Base-by-base conservation (phyloP, 2,113 vertebrate genomes). In the Hippocampus comes region DNA sequence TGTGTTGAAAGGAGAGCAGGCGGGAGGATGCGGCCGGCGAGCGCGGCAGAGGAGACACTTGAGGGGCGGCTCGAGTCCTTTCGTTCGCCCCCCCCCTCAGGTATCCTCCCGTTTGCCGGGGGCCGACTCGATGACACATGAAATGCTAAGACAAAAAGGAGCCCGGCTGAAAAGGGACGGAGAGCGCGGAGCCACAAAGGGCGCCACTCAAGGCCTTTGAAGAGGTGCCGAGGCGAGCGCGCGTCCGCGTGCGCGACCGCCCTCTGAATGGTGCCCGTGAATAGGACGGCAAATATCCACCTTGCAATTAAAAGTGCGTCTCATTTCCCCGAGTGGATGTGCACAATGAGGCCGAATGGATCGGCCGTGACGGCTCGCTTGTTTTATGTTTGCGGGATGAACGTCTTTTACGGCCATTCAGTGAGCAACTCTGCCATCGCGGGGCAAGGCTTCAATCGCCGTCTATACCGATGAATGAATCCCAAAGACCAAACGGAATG, bases 71-170 rank as follows among this genome's bases (percentile, higher is more conserved):
- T 84, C 88, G 87, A 91, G 87, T 84, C 86, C 88, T 61, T 27
- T 59, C 55, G n/a, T 87, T 84, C 78, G 75, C 81, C 82, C 77
- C 84, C 49, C 5, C 12, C 87, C 86, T 90, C 88, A 91, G 91
- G 89, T 91, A 88, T 80, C 82, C 46, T 56, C 75, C 87, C 87
- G 88, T 88, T 88, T 90, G 34, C 43, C 84, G 42, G 85, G 86
- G 23, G 91, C 90, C 88, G 89, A 79, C 78, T 86, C 89, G 83
- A 91, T 90, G 92, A 91, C 92, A 92, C 92, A 92, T 92, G 91
- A 88, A 93, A 92, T 90, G 71, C 83, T 92, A 92, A 92, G 89
- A 92, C 91, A 93, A 92, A 90, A 92, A 76, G 76, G 86, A 90
- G 80, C 81, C 21, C n/a, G 1, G n/a, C 9, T 48, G 43, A 66